Base-by-base conservation (phyloP, 2,113 vertebrate genomes). In the Hippoglossus stenolepis region DNA sequence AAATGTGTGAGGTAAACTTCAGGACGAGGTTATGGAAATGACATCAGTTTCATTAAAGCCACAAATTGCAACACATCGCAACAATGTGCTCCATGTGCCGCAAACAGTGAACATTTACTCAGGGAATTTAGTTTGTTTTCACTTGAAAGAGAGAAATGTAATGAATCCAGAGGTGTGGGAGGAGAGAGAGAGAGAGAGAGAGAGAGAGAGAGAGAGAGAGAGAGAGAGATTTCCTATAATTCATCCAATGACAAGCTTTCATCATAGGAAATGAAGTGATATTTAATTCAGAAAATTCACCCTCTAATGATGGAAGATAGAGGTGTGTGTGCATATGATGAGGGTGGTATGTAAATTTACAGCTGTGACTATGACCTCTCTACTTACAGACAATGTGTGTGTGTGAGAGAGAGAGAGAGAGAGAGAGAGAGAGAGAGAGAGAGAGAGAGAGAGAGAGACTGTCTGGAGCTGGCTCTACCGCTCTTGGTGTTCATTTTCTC, bases 281-380 rank as follows among this genome's bases (percentile, higher is more conserved):
- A 79, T 75, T 77, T 85, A 75, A 90, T 70, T 84, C 24, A 49
- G 67, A 71, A 17, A 68, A 73, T 58, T 74, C 31, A 45, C 28
- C 18, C 20, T 26, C 47, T 75, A 73, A 77, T 62, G 65, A 51
- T 21, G 43, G 59, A 49, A 47, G 67, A 51, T 40, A 47, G 17
- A 56, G n/a, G 60, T 38, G 28, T 72, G 75, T 74, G 59, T 68
- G 72, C 24, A 2, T 0, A 23, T 56, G 80, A 23, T 56, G 80
- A 75, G 12, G 14, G 26, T n/a, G 24, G 17, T 77, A 51, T 56
- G 68, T 61, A 74, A 65, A 77, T 75, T 24, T 65, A 63, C 21
- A 26, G 20, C 79, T 78, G 67, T 69, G 78, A 62, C 5, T 62
- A 24, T 73, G 73, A 79, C 69, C 73, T 77, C 57, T 1, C 2